Evolutionary conservation across 1,140 invertebrate genomes (phyloP), one percentile per base, ranked within the genome.

Genomic region (Branchinecta lindahli): DNA sequence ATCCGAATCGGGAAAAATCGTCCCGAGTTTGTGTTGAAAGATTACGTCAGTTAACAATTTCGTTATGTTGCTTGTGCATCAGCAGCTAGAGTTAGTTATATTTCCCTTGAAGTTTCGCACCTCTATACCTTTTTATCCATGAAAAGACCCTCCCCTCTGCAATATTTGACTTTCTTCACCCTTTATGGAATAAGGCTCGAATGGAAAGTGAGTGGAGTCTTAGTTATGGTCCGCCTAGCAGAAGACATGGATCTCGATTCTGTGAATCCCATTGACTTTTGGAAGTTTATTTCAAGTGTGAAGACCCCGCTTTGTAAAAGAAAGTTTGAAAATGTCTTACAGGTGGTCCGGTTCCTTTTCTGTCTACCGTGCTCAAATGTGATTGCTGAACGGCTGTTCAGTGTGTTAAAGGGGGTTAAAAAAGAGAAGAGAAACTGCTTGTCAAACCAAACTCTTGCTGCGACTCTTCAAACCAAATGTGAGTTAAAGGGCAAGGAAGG

Each of bases 241-340:
- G 47, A 52, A 9, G n/a, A 52, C 47, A 52, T 52, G 47, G 47
- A 9, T n/a, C 47, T 9, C 47, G n/a, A 9, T 52, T 52, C 9
- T 52, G 47, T n/a, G n/a, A n/a, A n/a, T n/a, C n/a, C n/a, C n/a
- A n/a, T n/a, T n/a, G n/a, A n/a, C n/a, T n/a, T n/a, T n/a, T 52
- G 47, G 47, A 52, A 52, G n/a, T 52, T 9, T 52, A n/a, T 52
- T 52, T 52, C n/a, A 52, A 52, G 47, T 52, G 47, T 52, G n/a
- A 52, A 52, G n/a, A 52, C 47, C 9, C 47, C 47, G 9, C 9
- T n/a, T 52, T 9, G 47, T 9, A 9, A n/a, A 9, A 52, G n/a
- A n/a, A 9, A 52, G 47, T 52, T 52, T 52, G 47, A 52, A 52
- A 52, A 52, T 52, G 47, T 52, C n/a, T 52, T 52, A 52, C 9